A percentile compares a stretch with the other conserved stretches of the same genome.
These are phyloP conservation scores for Saccopteryx bilineata DNA, from an alignment of 2,113 vertebrate species.

Conservation along the genomic window DNA sequence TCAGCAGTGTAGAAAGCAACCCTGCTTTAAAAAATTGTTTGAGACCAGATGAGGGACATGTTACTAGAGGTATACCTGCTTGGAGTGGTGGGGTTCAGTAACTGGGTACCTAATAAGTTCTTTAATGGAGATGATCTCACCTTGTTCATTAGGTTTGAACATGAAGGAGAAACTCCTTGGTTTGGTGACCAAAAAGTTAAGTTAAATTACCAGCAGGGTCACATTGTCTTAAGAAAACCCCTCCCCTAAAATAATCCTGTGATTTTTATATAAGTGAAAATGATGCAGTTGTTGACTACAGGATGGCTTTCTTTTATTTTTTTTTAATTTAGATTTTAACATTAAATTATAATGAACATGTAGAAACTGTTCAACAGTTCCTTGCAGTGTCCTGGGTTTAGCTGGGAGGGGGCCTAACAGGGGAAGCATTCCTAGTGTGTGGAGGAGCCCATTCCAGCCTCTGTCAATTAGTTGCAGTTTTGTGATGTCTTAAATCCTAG, in stretches of 20 bases:
- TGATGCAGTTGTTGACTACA: neutral
- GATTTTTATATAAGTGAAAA: neutral
- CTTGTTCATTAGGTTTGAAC: neutral
- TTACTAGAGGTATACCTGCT: neutral
- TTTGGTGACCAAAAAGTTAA: neutral
- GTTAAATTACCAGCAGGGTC: neutral
- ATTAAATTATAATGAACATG: neutral
- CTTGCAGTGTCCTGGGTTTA: neutral
- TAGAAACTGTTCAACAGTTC: slow-evolving; percentile 16
- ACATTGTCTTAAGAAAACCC: neutral
- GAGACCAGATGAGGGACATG: neutral
- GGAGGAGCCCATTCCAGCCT: neutral
- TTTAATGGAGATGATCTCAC: neutral
- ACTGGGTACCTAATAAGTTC: neutral
- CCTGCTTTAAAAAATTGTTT: neutral
- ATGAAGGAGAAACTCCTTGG: neutral
- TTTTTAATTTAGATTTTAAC: neutral
- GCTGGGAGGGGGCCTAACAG: neutral
- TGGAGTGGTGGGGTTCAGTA: neutral
- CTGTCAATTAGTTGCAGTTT: neutral
- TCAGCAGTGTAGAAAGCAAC: neutral
- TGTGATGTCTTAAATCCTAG: neutral
- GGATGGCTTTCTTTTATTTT: neutral
- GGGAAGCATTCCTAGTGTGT: neutral
- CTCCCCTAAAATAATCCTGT: neutral